Evolutionary conservation across 2,113 vertebrate genomes (phyloP).

Genomic region (Mus pahari): DNA sequence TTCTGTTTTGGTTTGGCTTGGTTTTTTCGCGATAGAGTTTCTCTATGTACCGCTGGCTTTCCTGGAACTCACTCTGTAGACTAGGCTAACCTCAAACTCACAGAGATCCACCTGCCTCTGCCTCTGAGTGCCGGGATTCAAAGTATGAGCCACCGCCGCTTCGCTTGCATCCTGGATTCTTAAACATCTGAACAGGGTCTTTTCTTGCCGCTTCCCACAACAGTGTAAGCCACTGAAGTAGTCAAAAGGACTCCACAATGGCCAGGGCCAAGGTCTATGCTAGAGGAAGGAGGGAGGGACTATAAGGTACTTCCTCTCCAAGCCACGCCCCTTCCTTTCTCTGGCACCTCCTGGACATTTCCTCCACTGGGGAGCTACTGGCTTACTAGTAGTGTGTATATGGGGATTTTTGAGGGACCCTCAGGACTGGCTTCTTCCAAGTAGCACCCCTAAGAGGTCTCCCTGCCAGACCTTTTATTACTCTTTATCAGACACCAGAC

Average conservation of each 20-base stretch:
- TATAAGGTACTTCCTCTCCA: neutral
- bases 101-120: neutral
- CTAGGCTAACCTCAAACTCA: neutral
- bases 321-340: neutral
- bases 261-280: accelerated
- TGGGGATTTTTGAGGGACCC: neutral
- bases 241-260: neutral
- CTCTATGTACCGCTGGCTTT: neutral
- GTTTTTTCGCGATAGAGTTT: neutral
- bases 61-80: neutral
- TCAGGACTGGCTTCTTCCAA: neutral
- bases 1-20: neutral
- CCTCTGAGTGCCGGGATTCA: neutral
- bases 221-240: neutral
- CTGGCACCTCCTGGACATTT: neutral
- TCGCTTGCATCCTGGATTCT: neutral
- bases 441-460: neutral
- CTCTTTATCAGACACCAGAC: neutral
- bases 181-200: neutral
- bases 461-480: neutral
- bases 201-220: neutral
- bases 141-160: no score
- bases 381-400: neutral
- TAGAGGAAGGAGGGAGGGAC: neutral
- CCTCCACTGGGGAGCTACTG: neutral